Conservation (phyloP, 2,797 vertebrate species). For the Gallinago stenura region DNA sequence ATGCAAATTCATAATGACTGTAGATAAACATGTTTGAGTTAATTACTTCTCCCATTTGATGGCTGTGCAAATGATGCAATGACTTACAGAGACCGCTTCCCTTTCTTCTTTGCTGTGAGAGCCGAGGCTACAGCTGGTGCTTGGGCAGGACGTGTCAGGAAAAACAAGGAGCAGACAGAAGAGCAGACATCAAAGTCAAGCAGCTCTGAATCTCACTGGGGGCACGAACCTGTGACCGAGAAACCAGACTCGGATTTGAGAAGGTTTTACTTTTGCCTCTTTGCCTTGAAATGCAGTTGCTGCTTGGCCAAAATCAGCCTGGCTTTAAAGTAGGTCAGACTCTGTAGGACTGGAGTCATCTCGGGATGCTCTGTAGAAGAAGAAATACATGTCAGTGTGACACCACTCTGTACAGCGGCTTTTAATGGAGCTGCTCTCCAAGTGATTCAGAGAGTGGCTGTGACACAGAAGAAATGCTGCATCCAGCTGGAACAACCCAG, state of each 20-base stretch:
- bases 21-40: not conserved
- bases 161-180: not conserved
- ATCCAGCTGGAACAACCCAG: not conserved
- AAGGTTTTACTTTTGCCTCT: not conserved
- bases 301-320: not conserved
- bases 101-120: not conserved
- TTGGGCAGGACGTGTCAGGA: not conserved
- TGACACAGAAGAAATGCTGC: not conserved
- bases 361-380: not conserved
- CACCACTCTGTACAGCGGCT: not conserved
- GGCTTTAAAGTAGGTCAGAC: constrained; percentile 30
- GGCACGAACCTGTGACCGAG: not conserved
- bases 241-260: not conserved
- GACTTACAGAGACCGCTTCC: not conserved
- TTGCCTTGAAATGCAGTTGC: not conserved
- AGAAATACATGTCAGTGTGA: constrained; percentile 16
- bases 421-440: not conserved
- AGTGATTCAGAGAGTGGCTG: not conserved
- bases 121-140: not conserved
- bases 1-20: constrained; percentile 19
- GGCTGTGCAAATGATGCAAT: not conserved
- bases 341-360: not conserved
- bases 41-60: constrained; percentile 6
- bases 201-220: not conserved
- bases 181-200: fast-evolving